phyloP scores from a whole-genome alignment of 2,113 vertebrate species.

The Thamnaconus septentrionalis region DNA sequence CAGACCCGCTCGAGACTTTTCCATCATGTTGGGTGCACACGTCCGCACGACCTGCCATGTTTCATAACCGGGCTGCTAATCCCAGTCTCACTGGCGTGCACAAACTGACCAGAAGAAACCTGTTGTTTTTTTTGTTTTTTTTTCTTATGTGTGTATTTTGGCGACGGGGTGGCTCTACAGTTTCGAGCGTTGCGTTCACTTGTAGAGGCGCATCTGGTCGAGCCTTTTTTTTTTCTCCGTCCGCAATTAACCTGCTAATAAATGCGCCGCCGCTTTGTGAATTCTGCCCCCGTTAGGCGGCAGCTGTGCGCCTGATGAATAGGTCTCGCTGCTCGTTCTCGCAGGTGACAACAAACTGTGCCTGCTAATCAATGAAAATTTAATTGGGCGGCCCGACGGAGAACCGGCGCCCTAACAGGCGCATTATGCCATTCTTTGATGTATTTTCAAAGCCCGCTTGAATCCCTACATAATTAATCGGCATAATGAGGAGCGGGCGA shows the following conservation, averaged over 20 bases:
- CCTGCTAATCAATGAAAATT: slow-evolving; percentile 64
- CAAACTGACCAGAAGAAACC: neutral
- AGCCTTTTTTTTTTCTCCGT: too few species aligned
- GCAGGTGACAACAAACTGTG: slow-evolving; percentile 57
- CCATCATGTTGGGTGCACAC: slow-evolving; percentile 3
- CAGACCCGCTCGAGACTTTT: slow-evolving; percentile 9
- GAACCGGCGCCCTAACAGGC: slow-evolving; percentile 34
- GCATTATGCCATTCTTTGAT: slow-evolving; percentile 64
- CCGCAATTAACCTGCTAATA: slow-evolving; percentile 3
- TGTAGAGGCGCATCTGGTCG: too few species aligned
- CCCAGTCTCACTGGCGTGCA: neutral
- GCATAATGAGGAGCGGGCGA: slow-evolving; percentile 40
- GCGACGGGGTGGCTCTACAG: too few species aligned
- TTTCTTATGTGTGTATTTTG: neutral
- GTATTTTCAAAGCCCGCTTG: slow-evolving; percentile 62
- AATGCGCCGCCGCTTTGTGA: slow-evolving; percentile 20
- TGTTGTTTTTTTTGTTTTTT: neutral
- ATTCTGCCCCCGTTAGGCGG: slow-evolving; percentile 19
- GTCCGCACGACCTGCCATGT: neutral
- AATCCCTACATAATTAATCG: slow-evolving; percentile 57
- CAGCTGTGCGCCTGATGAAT: slow-evolving; percentile 43
- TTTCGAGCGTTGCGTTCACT: too few species aligned
- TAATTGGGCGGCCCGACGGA: slow-evolving; percentile 53
- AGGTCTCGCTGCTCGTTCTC: slow-evolving; percentile 21
- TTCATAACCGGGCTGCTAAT: neutral